These are phyloP conservation scores for Sclerodermus sp. DNA, from an alignment of 2,888 invertebrate genomes.

Conservation along the genomic window DNA sequence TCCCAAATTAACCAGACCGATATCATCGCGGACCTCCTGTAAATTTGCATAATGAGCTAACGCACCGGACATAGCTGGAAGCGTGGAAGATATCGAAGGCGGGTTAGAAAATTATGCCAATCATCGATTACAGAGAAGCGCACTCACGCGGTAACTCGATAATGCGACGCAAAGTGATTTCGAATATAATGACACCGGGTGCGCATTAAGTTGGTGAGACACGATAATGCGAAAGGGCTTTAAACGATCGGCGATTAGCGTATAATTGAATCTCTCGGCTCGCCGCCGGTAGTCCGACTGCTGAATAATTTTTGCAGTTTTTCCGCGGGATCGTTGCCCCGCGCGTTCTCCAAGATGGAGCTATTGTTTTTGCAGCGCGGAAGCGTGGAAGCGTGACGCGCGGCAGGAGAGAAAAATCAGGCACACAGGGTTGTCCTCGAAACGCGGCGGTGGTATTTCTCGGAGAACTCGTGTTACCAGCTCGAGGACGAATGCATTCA, in stretches of 20 bases:
- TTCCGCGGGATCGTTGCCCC: background rate
- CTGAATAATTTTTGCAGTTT: slow-evolving; percentile 4
- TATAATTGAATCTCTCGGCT: slow-evolving; percentile 23
- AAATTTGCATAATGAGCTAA: slow-evolving; percentile 7
- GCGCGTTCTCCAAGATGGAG: too few species aligned
- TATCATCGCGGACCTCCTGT: slow-evolving; percentile 5
- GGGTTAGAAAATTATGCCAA: slow-evolving; percentile 28
- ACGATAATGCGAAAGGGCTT: slow-evolving; percentile 25
- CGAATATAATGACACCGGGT: slow-evolving; percentile 27
- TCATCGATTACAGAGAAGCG: slow-evolving; percentile 21
- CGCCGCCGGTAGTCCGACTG: slow-evolving; percentile 16
- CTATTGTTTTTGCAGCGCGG: too few species aligned
- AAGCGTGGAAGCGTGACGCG: too few species aligned
- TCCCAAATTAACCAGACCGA: slow-evolving; percentile 16
- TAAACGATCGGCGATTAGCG: slow-evolving; percentile 23
- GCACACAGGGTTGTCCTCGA: too few species aligned
- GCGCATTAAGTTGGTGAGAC: slow-evolving; percentile 26
- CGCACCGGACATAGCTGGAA: background rate
- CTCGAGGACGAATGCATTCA: background rate
- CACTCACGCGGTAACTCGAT: slow-evolving; percentile 28
- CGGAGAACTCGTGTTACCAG: background rate
- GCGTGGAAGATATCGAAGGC: too few species aligned
- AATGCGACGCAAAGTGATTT: slow-evolving; percentile 30
- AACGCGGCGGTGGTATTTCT: too few species aligned
- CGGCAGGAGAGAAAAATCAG: too few species aligned